phyloP scores from a whole-genome alignment of 1,140 invertebrate genomes.

The Mamestra configurata region DNA sequence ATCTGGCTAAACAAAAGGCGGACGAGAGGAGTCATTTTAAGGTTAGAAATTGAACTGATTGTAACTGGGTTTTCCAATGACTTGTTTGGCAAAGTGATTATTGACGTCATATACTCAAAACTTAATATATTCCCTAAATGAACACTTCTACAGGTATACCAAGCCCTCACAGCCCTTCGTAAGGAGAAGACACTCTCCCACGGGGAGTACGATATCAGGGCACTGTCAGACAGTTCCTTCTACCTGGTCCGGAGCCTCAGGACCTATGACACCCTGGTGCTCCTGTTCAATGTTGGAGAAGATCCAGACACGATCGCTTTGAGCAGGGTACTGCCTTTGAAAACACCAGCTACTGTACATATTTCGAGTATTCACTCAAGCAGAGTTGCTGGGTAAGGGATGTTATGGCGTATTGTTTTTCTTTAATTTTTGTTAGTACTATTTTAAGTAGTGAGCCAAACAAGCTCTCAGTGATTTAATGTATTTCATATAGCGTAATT shows the following conservation, averaged over 20 bases:
- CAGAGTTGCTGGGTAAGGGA: constrained; percentile 68
- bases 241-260: constrained; percentile 62
- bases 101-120: no score
- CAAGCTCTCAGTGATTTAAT: no score
- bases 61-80: no score
- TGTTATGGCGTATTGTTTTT: no score
- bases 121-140: no score
- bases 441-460: no score
- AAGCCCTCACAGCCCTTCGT: constrained; percentile 66
- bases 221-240: constrained; percentile 64
- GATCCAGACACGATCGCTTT: constrained; percentile 57
- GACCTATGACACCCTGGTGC: constrained; percentile 61
- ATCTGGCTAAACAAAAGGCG: constrained; percentile 72
- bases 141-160: constrained; percentile 78
- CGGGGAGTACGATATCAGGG: constrained; percentile 71
- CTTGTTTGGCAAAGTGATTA: no score
- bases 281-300: constrained; percentile 66
- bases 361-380: constrained; percentile 71
- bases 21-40: constrained; percentile 48
- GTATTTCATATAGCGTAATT: no score
- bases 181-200: constrained; percentile 68
- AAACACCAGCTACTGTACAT: constrained; percentile 64
- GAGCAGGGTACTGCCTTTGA: constrained; percentile 59
- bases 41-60: constrained; percentile 27
- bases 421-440: no score